These are phyloP conservation scores for Varanus komodoensis DNA, from an alignment of 2,113 vertebrate genomes.

Conservation along the genomic window DNA sequence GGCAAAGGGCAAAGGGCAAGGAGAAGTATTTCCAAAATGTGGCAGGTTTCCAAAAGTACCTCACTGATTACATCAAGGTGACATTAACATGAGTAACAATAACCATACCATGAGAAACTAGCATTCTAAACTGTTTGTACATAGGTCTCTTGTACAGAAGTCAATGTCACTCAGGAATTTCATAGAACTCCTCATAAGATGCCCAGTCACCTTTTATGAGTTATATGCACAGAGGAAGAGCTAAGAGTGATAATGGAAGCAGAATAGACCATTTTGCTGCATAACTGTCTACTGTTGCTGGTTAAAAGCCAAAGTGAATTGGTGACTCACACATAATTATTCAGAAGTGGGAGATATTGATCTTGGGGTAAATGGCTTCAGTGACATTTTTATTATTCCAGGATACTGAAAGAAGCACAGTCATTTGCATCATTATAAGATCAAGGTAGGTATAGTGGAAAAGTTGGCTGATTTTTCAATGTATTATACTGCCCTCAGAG, in stretches of 20 bases:
- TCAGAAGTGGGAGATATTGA: not conserved
- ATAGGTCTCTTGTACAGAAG: not conserved
- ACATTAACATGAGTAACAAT: not conserved
- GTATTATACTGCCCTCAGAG: not conserved
- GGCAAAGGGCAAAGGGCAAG: not conserved
- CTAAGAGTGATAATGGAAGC: conserved; percentile 2
- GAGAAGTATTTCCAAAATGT: not conserved
- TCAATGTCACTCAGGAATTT: not conserved
- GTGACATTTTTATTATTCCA: conserved; percentile 18
- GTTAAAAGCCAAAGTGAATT: not conserved
- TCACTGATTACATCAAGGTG: too few relatives aligned
- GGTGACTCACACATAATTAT: conserved; percentile 12
- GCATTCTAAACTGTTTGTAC: not conserved
- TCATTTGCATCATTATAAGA: conserved; percentile 22
- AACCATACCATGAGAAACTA: not conserved
- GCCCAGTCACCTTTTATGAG: not conserved
- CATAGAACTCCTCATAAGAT: not conserved
- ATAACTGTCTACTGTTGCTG: not conserved
- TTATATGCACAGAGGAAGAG: not conserved
- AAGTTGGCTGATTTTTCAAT: not conserved
- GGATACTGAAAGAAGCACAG: not conserved
- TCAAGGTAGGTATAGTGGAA: not conserved
- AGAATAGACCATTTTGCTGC: not conserved
- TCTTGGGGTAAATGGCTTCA: not conserved
- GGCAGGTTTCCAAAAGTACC: not conserved